Percentiles rank a stretch among this genome's conserved stretches.
Evolutionary conservation across 23 tunicate genomes (phyloP).

Genomic region (Halocynthia aurantium): DNA sequence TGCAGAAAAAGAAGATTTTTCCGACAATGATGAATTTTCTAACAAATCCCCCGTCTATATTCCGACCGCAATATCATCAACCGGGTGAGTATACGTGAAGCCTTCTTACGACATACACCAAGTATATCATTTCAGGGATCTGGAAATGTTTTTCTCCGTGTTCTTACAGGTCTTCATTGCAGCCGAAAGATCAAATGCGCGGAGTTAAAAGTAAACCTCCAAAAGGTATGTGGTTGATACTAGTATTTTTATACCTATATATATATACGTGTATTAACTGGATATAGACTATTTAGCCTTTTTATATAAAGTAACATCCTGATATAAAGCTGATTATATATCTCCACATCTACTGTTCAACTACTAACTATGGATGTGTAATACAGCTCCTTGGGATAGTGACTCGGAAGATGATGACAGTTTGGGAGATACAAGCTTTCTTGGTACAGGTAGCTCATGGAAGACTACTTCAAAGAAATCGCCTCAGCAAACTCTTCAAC

Average conservation of each 20-base stretch:
- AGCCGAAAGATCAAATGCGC: not conserved
- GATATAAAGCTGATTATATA: not conserved
- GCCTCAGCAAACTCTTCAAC: not conserved
- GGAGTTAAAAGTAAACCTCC: not conserved
- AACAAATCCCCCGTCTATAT: constrained; percentile 5
- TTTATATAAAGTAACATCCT: too few relatives aligned
- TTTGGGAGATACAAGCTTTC: constrained; percentile 1
- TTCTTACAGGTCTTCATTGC: not conserved
- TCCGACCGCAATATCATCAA: not conserved
- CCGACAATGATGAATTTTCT: not conserved
- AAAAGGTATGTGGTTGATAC: not conserved
- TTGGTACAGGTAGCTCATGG: not conserved
- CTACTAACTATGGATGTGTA: not conserved
- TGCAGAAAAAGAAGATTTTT: not conserved
- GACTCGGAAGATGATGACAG: constrained; percentile 12
- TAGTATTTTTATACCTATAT: too few relatives aligned
- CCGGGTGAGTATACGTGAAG: not conserved
- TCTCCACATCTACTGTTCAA: too few relatives aligned
- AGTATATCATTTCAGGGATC: too few relatives aligned
- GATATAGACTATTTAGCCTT: too few relatives aligned
- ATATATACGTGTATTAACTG: too few relatives aligned
- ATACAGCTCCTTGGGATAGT: constrained; percentile 13
- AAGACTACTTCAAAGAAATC: too few relatives aligned
- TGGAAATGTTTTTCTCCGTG: not conserved
- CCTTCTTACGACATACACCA: too few relatives aligned